Conservation (phyloP, 2,888 invertebrate species). For the Encarsia formosa region DNA sequence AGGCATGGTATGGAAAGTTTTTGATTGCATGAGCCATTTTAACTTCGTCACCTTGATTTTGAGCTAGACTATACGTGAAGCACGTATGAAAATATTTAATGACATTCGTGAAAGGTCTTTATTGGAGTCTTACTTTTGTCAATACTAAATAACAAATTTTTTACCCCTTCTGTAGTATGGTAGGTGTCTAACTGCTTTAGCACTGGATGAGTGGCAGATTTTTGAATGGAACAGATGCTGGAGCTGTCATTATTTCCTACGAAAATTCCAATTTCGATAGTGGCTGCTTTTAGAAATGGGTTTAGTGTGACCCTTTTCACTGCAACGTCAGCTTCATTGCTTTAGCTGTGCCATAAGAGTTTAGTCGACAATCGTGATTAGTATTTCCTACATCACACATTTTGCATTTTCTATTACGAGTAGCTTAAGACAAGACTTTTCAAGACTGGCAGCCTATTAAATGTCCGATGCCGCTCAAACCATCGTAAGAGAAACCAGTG, state of each 20-base stretch:
- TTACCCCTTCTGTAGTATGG: neutral
- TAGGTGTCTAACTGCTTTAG: neutral
- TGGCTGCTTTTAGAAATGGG: too few relatives aligned
- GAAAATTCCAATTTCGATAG: too few relatives aligned
- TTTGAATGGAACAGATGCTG: too few relatives aligned
- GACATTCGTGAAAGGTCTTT: neutral
- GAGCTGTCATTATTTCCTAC: too few relatives aligned
- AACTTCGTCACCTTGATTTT: neutral
- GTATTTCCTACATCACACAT: conserved; percentile 8
- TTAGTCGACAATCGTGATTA: conserved; percentile 14
- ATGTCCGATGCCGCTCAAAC: conserved; percentile 14
- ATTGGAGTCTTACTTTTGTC: neutral
- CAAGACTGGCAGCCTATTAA: conserved; percentile 10
- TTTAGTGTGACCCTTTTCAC: too few relatives aligned
- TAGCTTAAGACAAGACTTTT: conserved; percentile 14
- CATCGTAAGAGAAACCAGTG: conserved; percentile 11
- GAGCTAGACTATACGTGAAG: neutral
- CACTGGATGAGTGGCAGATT: too few relatives aligned
- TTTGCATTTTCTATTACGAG: conserved; percentile 20
- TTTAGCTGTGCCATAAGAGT: conserved; percentile 20
- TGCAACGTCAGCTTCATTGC: too few relatives aligned
- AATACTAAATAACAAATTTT: neutral
- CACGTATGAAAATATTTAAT: neutral
- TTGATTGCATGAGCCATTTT: neutral
- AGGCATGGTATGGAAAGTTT: neutral